A percentile compares a stretch with the other conserved stretches of the same genome.
Conservation (phyloP, 2,113 vertebrate genomes). For the Clinocottus analis region DNA sequence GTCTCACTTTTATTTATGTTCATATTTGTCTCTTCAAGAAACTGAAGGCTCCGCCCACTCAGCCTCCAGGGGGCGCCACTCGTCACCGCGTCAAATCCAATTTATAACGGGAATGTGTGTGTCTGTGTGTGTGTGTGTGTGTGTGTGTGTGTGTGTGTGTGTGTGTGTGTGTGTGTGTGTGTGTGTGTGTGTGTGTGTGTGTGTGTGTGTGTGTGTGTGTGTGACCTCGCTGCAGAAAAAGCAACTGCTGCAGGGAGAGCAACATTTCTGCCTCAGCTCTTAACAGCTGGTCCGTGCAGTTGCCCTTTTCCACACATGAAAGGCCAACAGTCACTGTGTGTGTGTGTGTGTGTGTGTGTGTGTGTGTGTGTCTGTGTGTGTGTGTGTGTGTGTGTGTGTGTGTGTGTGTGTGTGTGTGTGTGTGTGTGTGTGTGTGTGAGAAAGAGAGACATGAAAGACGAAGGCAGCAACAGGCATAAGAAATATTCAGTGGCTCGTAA, state of each 20-base stretch:
- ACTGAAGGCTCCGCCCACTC: slow-evolving; percentile 26
- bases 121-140: slow-evolving; percentile 36
- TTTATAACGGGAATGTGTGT: slow-evolving; percentile 45
- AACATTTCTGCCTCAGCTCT: slow-evolving; percentile 81
- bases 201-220: slow-evolving; percentile 40
- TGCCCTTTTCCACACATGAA: slow-evolving; percentile 90
- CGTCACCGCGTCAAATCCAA: slow-evolving; percentile 32
- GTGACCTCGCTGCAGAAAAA: slow-evolving; percentile 37
- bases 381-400: slow-evolving; percentile 41
- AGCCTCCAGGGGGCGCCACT: slow-evolving; percentile 9
- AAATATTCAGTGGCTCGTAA: slow-evolving; percentile 87
- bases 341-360: slow-evolving; percentile 37
- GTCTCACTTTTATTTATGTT: slow-evolving; percentile 2
- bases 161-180: slow-evolving; percentile 25
- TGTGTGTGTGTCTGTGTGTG: slow-evolving; percentile 49
- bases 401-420: slow-evolving; percentile 47
- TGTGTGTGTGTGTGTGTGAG: slow-evolving; percentile 22
- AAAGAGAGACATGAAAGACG: slow-evolving; percentile 76
- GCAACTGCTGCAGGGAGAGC: slow-evolving; percentile 61
- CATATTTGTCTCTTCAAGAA: slow-evolving; percentile 13
- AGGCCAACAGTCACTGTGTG: slow-evolving; percentile 84
- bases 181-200: slow-evolving; percentile 35
- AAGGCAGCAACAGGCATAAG: slow-evolving; percentile 85
- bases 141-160: slow-evolving; percentile 42
- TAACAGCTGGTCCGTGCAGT: slow-evolving; percentile 92